Percentiles rank a stretch among this genome's conserved stretches.
Evolutionary conservation across 2,797 vertebrate species (phyloP).

Genomic region (Lophius americanus): DNA sequence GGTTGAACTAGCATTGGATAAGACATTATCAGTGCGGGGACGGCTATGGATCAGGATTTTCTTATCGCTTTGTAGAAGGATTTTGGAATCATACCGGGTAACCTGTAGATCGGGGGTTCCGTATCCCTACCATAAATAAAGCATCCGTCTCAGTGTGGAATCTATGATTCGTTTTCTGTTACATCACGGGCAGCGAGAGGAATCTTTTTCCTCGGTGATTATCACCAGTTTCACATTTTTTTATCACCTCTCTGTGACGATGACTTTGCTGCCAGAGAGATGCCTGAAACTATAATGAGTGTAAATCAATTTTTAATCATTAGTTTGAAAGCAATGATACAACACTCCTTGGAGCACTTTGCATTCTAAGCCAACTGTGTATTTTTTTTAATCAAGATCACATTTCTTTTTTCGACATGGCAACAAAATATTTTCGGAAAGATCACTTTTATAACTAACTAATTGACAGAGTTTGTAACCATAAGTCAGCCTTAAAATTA

Average conservation of each 20-base stretch:
- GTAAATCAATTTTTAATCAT: constrained; percentile 64
- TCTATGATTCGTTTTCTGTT: constrained; percentile 65
- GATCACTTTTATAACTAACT: too few species aligned
- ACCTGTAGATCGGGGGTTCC: constrained; percentile 49
- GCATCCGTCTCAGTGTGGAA: constrained; percentile 59
- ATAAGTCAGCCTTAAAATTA: too few species aligned
- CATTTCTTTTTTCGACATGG: too few species aligned
- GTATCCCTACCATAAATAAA: constrained; percentile 66
- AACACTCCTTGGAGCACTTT: constrained; percentile 18
- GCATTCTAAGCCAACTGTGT: constrained; percentile 5
- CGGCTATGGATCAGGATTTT: constrained; percentile 46
- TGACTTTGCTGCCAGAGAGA: constrained; percentile 45
- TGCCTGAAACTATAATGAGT: constrained; percentile 49
- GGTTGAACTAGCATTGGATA: constrained; percentile 45
- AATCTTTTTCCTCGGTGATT: constrained; percentile 67
- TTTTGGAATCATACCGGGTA: constrained; percentile 58
- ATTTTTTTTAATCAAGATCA: neutral
- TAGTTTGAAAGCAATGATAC: constrained; percentile 51
- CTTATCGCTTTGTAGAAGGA: constrained; percentile 54
- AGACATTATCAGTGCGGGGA: constrained; percentile 46
- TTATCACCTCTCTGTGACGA: constrained; percentile 53
- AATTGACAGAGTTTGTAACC: too few species aligned
- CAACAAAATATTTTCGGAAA: too few species aligned
- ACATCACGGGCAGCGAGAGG: constrained; percentile 49
- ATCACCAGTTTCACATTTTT: constrained; percentile 47